Percentiles rank a stretch among this genome's conserved stretches.
Evolutionary conservation across 2,797 vertebrate genomes (phyloP).

Genomic region (Eurystomus glaucurus): DNA sequence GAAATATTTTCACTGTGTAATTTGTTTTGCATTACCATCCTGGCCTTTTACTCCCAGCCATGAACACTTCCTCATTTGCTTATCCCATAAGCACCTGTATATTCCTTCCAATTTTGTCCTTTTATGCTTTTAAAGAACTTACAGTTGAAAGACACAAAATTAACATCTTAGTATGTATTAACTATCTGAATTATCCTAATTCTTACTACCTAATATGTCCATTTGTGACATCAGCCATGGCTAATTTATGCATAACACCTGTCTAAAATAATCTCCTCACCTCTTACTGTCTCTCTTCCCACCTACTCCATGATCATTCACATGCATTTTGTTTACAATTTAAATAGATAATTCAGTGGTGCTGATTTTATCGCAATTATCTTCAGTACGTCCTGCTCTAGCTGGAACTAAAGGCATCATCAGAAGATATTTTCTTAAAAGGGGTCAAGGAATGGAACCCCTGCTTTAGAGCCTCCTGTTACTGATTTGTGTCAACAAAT

Average conservation of each 20-base stretch:
- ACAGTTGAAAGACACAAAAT: neutral
- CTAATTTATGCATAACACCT: neutral
- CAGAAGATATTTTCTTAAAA: neutral
- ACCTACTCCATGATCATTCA: neutral
- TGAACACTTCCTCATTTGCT: neutral
- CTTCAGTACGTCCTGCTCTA: neutral
- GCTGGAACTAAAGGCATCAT: neutral
- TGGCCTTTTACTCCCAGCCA: neutral
- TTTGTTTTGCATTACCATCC: neutral
- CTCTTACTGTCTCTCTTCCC: neutral
- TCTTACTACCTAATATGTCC: neutral
- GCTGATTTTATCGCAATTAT: neutral
- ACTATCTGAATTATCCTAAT: neutral
- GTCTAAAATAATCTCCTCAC: neutral
- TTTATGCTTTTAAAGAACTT: neutral
- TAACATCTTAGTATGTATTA: neutral
- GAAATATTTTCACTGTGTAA: neutral
- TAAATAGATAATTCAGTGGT: neutral
- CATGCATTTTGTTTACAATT: neutral
- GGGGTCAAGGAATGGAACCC: neutral
- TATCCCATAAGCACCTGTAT: neutral
- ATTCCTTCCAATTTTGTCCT: neutral
- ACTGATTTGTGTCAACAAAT: conserved; percentile 11
- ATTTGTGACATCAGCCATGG: neutral
- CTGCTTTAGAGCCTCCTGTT: neutral